A percentile compares a stretch with the other conserved stretches of the same genome.
Conservation (phyloP, 2,888 invertebrate genomes). For the Zygaena filipendulae region DNA sequence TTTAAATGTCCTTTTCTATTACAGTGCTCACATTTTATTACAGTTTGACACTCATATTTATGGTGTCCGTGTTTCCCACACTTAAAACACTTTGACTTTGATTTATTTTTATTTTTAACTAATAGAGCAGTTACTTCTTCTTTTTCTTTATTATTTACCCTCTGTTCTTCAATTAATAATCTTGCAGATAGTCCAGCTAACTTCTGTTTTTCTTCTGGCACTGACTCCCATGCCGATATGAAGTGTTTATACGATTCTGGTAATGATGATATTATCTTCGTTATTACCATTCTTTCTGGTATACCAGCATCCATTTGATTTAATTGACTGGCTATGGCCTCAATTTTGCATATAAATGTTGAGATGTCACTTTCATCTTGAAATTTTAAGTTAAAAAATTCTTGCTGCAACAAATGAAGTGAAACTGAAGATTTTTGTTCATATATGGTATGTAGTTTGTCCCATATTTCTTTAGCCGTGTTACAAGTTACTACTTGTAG, state of each 20-base stretch:
- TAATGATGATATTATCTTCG: constrained; percentile 14
- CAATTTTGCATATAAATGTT: neutral
- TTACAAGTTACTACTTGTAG: constrained; percentile 2
- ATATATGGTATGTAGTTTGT: constrained; percentile 3
- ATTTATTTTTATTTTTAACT: constrained; percentile 1
- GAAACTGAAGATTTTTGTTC: constrained; percentile 1
- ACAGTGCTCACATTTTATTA: constrained; percentile 1
- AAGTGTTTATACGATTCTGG: constrained; percentile 22
- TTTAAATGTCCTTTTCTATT: constrained; percentile 6
- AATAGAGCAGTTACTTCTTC: neutral
- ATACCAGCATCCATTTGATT: neutral
- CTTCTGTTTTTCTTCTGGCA: constrained; percentile 5
- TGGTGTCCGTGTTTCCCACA: constrained; percentile 3
- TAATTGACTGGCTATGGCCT: neutral
- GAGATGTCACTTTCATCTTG: neutral
- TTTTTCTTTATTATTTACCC: constrained; percentile 6
- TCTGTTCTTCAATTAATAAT: constrained; percentile 11
- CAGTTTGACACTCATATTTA: neutral
- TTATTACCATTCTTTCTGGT: neutral
- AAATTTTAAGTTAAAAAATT: constrained; percentile 3
- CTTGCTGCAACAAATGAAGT: constrained; percentile 3
- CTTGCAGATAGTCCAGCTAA: constrained; percentile 8
- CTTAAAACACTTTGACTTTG: constrained; percentile 7
- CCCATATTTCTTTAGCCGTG: constrained; percentile 4
- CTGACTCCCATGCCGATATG: constrained; percentile 19